Conservation (phyloP, 2,888 invertebrate genomes). For the Chrysopilus asiliformis region DNA sequence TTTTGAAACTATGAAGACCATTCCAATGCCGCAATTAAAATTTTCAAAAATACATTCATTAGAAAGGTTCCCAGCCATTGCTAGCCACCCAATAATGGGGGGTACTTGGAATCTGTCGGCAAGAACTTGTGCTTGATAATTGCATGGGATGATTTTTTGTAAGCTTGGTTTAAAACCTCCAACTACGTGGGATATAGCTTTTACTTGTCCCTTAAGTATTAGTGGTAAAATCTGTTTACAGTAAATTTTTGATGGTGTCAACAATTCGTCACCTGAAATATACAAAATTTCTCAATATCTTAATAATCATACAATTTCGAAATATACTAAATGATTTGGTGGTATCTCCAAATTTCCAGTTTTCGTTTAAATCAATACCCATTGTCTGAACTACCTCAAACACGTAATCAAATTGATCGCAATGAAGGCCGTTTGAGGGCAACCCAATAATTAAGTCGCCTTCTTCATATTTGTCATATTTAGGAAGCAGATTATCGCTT, state of each 20-base stretch:
- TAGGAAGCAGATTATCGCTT: conserved; percentile 53
- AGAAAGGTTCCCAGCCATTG: conserved; percentile 56
- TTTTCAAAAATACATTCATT: conserved; percentile 73
- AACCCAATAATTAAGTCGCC: conserved; percentile 79
- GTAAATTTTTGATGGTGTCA: conserved; percentile 81
- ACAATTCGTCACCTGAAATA: conserved; percentile 56
- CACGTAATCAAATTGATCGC: conserved; percentile 87
- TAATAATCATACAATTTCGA: neutral
- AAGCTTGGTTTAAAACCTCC: conserved; percentile 86
- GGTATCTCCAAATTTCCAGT: conserved; percentile 43
- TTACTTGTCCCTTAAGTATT: conserved; percentile 55
- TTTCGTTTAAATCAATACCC: conserved; percentile 45
- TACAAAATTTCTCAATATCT: neutral
- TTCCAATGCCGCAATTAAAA: conserved; percentile 93
- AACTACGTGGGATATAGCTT: conserved; percentile 86
- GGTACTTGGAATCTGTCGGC: conserved; percentile 59
- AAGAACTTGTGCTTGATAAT: conserved; percentile 52
- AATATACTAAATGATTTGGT: conserved; percentile 45
- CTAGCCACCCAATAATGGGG: conserved; percentile 80
- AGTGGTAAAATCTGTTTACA: conserved; percentile 59
- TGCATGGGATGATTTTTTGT: conserved; percentile 62
- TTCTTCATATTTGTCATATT: conserved; percentile 45
- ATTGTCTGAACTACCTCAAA: conserved; percentile 59
- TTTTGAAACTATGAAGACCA: conserved; percentile 59
- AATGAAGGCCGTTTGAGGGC: conserved; percentile 84